Percentiles rank a stretch among this genome's conserved stretches.
Conservation (phyloP, 1,140 invertebrate genomes). For the Euwallacea similis region DNA sequence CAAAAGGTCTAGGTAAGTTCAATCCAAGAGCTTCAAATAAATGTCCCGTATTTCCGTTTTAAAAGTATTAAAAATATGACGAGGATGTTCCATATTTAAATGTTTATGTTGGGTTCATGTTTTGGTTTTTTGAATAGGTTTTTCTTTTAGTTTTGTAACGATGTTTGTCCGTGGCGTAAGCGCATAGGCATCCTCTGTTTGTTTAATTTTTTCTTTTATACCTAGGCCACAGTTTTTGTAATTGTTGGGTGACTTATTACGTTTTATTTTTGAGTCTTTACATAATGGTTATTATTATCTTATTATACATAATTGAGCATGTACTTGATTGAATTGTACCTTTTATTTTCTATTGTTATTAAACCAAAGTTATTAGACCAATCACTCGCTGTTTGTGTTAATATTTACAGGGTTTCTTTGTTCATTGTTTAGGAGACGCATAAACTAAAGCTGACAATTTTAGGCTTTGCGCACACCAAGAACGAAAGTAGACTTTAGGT, state of each 20-base stretch:
- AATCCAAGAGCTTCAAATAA: constrained; percentile 16
- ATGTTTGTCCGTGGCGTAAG: constrained; percentile 48
- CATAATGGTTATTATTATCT: constrained; percentile 46
- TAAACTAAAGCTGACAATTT: too few relatives aligned
- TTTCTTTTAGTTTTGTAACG: constrained; percentile 30
- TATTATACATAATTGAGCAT: constrained; percentile 49
- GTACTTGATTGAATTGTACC: constrained; percentile 52
- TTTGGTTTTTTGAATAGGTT: constrained; percentile 35
- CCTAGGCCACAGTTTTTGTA: constrained; percentile 48
- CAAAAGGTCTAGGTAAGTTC: constrained; percentile 15
- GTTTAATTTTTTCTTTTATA: constrained; percentile 45
- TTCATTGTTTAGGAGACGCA: constrained; percentile 19
- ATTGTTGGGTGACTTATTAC: constrained; percentile 52
- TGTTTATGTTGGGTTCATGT: constrained; percentile 42
- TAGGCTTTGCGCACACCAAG: too few relatives aligned
- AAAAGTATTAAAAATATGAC: constrained; percentile 39
- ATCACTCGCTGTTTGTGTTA: constrained; percentile 46
- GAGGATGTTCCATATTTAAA: constrained; percentile 49
- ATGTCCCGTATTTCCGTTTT: constrained; percentile 23
- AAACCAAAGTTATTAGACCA: constrained; percentile 54
- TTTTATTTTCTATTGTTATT: constrained; percentile 54
- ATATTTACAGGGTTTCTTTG: constrained; percentile 42
- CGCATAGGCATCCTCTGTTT: constrained; percentile 53
- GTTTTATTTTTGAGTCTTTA: constrained; percentile 47
- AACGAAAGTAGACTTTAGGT: background rate